These are phyloP conservation scores for Rhagologus leucostigma DNA, from an alignment of 2,113 vertebrate genomes.

Conservation along the genomic window DNA sequence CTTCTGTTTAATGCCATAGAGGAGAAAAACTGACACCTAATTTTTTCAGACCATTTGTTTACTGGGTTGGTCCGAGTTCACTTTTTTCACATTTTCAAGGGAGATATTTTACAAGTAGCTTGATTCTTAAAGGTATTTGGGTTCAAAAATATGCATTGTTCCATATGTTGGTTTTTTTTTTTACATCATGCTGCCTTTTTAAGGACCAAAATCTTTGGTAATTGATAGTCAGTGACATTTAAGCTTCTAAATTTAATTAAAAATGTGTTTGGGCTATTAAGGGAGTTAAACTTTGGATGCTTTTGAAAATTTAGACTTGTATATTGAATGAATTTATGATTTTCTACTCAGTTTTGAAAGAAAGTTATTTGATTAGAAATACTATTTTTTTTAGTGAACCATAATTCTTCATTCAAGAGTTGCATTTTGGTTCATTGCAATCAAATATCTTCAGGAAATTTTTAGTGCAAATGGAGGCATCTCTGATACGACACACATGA, in stretches of 20 bases:
- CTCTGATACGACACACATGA: neutral
- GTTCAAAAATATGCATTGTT: neutral
- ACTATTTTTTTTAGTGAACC: neutral
- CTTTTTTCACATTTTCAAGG: neutral
- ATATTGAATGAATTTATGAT: neutral
- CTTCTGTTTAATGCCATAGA: neutral
- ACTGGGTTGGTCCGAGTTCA: neutral
- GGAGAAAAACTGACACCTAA: neutral
- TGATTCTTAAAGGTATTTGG: neutral
- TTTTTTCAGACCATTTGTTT: neutral
- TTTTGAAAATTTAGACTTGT: neutral
- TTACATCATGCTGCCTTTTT: neutral
- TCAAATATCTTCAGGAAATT: neutral
- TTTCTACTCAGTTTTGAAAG: neutral
- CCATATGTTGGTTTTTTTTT: neutral
- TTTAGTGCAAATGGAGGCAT: neutral
- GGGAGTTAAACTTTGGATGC: neutral
- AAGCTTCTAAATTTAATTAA: neutral
- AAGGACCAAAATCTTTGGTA: neutral
- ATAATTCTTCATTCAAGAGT: neutral
- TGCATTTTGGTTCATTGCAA: neutral
- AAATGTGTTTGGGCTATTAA: neutral
- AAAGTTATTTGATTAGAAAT: neutral
- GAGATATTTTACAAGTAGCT: neutral
- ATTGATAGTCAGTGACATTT: neutral